Conservation (phyloP, 2,797 vertebrate species). For the Karalla daura region DNA sequence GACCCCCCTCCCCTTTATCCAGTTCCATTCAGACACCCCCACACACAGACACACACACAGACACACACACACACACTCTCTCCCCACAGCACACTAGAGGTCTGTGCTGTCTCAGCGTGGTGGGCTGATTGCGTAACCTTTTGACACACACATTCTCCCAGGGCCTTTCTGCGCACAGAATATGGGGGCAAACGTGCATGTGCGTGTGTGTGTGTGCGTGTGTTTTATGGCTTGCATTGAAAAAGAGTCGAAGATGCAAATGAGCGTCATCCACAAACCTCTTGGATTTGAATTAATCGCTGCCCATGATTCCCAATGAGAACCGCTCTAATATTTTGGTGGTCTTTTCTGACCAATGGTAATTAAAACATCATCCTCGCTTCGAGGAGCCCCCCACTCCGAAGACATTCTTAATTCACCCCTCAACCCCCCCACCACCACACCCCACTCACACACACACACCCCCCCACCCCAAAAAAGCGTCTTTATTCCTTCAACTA, state of each 20-base stretch:
- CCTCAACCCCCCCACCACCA: too few relatives aligned
- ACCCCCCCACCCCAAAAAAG: slow-evolving; percentile 56
- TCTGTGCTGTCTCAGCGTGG: slow-evolving; percentile 77
- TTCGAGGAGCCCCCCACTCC: slow-evolving; percentile 42
- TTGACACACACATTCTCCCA: slow-evolving; percentile 75
- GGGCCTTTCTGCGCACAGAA: slow-evolving; percentile 55
- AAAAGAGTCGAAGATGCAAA: not conserved
- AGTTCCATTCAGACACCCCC: slow-evolving; percentile 71
- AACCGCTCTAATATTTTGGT: not conserved
- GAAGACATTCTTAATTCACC: slow-evolving; percentile 62
- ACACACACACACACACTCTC: slow-evolving; percentile 47
- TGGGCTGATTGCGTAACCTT: slow-evolving; percentile 83
- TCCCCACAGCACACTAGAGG: slow-evolving; percentile 75
- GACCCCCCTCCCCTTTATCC: slow-evolving; percentile 49
- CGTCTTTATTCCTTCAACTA: slow-evolving; percentile 60
- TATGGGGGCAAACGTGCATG: not conserved
- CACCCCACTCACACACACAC: too few relatives aligned
- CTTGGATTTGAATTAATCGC: not conserved
- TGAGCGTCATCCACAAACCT: not conserved
- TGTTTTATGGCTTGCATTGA: not conserved
- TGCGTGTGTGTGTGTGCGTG: not conserved
- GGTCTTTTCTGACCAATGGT: slow-evolving; percentile 17
- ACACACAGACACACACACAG: slow-evolving; percentile 36
- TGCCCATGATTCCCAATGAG: not conserved
- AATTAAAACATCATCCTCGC: slow-evolving; percentile 59